Percentiles rank a stretch among this genome's conserved stretches.
Evolutionary conservation across 2,888 invertebrate species (phyloP).

Genomic region (Harpagoxenus sublaevis): DNA sequence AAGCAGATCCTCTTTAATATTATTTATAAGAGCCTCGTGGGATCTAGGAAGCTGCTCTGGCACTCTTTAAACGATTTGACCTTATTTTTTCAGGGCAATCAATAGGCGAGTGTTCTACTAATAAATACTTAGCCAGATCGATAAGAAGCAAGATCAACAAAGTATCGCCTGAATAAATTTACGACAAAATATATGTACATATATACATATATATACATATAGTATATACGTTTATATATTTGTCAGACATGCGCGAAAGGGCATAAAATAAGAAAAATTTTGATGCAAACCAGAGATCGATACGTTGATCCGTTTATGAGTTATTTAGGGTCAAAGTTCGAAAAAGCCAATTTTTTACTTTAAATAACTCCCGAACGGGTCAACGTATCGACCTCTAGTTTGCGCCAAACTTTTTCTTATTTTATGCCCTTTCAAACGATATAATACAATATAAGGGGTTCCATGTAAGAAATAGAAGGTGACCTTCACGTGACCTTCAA

Average conservation of each 20-base stretch:
- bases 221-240: constrained; percentile 4
- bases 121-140: constrained; percentile 37
- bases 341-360: too few relatives aligned
- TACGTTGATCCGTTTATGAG: too few relatives aligned
- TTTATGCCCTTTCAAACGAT: too few relatives aligned
- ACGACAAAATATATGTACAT: neutral
- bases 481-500: too few relatives aligned
- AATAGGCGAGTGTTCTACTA: constrained; percentile 43
- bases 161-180: constrained; percentile 13
- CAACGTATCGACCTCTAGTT: too few relatives aligned
- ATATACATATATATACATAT: neutral
- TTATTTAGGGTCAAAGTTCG: too few relatives aligned
- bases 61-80: constrained; percentile 43
- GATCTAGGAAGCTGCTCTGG: constrained; percentile 33
- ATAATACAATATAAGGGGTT: too few relatives aligned
- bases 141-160: constrained; percentile 40
- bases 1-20: constrained; percentile 35
- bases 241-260: neutral
- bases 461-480: too few relatives aligned
- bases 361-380: too few relatives aligned
- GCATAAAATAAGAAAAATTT: too few relatives aligned
- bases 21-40: constrained; percentile 27
- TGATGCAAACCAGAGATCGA: too few relatives aligned
- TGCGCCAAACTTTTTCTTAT: too few relatives aligned
- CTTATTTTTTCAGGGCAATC: constrained; percentile 47